Base-by-base conservation (phyloP, 1,140 invertebrate species). In the Copidosoma floridanum region DNA sequence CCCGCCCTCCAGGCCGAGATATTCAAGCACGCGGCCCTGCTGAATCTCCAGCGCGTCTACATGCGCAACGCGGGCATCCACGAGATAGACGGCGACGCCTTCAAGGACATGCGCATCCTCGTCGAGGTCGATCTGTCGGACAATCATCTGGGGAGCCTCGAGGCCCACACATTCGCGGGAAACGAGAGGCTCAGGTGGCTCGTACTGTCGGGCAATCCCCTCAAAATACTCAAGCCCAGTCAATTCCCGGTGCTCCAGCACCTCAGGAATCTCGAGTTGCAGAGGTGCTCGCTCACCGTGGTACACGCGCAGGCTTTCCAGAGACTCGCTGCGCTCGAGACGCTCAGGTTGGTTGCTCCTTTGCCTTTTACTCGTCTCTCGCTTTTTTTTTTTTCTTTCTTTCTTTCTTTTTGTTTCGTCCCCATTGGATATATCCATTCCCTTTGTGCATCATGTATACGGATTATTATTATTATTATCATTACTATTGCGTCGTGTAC, bases 41-140 rank as follows among this genome's bases (percentile, higher is more conserved):
- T 93, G 1, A 94, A 95, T 72, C 79, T 95, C 35, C 93, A 95
- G 77, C 84, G 88, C 64, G 84, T 95, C 2, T 93, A 89, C 74
- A 70, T 95, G 52, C 83, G 87, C 56, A 85, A 86, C 63, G 88
- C 90, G 5, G 85, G 87, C 61, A 83, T 95, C 14, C 82, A 85
- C 50, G 85, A 87, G 38, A 84, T 95, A 52, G 86, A 95, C 76
- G 82, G 85, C 43, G 88, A 93, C 65, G 90, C 92, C 8, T 95
- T 96, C 76, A 84, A 87, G 68, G 90, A 93, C 67, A 84, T 96
- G 65, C 89, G 86, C 58, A 95, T 95, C 63, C 79, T 96, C 16
- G 85, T 95, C 6, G 93, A 95, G 81, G 86, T 96, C 35, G 90
- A 94, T 75, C 73, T 94, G 46, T 89, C 88, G 23, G 83, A 89